Base-by-base conservation (phyloP, 2,113 vertebrate species). In the Dasyurus viverrinus region DNA sequence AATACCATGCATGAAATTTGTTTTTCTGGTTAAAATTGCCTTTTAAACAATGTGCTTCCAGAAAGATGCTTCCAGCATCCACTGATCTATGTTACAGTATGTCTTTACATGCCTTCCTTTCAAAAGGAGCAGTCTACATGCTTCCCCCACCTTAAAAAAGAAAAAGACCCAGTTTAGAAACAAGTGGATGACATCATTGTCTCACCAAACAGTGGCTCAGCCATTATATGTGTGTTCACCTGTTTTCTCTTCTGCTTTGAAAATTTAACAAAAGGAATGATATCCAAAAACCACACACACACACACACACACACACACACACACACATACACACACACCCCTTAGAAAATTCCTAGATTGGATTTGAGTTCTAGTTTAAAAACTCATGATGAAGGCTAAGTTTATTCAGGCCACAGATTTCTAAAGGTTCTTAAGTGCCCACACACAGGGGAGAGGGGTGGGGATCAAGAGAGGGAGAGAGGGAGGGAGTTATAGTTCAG, bases 261-360 rank as follows among this genome's bases (percentile, higher is more conserved):
- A 92, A 94, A 50, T 93, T 94, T 94, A 96, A 68, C 46, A 89
- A 30, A 48, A 36, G 92, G 89, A 96, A 55, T 27, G 14, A 60
- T 54, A 89, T 91, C 93, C 30, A 96, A 53, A n/a, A 68, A 60
- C 30, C 30, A 68, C 30, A 36, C 27, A 36, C 57, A 68, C 57
- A 68, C 57, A 68, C 57, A 68, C 57, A 60, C 26, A 30, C 57
- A 60, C 26, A 68, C 14, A 68, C 30, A 68, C 27, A 36, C 27
- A 36, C 57, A 68, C 30, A 68, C 27, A 68, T 30, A 68, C 57
- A 68, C 57, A 60, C 26, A 30, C 57, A 60, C 26, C 36, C 14
- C 11, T 36, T 36, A 68, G 11, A 89, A 94, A 36, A 25, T 36
- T 0, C 89, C 25, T 96, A 91, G n/a, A 90, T 48, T 91, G 30